Evolutionary conservation across 2,113 vertebrate species (phyloP).

Genomic region (Kryptolebias marmoratus): DNA sequence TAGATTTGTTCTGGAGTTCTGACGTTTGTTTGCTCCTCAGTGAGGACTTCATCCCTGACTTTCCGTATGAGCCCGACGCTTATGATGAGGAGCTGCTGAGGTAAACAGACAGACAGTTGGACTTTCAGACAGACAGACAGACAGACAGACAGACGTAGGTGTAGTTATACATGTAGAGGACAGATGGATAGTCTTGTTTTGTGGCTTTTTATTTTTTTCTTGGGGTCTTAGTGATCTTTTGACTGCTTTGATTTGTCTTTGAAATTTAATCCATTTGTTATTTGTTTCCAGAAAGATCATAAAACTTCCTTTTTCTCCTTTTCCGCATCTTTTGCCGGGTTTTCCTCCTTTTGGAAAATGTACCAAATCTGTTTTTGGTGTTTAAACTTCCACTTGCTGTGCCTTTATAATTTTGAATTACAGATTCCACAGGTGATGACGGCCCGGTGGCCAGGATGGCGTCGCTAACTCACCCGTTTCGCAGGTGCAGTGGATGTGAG

Average conservation of each 20-base stretch:
- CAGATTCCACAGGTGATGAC: slow-evolving; percentile 7
- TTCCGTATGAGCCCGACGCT: slow-evolving; percentile 63
- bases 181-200: neutral
- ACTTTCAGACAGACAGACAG: neutral
- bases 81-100: slow-evolving; percentile 74
- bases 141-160: neutral
- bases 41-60: slow-evolving; percentile 76
- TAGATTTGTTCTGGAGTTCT: slow-evolving; percentile 12
- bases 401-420: neutral
- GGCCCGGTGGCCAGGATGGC: neutral
- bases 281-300: too few species aligned
- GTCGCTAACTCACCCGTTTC: neutral
- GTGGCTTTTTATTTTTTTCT: neutral
- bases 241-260: neutral
- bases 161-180: slow-evolving; percentile 5
- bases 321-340: neutral
- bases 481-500: slow-evolving; percentile 77
- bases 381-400: neutral
- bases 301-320: neutral
- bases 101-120: slow-evolving; percentile 55
- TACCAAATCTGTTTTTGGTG: neutral
- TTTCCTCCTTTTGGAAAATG: slow-evolving; percentile 1
- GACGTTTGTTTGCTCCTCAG: slow-evolving; percentile 50
- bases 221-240: neutral
- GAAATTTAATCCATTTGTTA: neutral